Base-by-base conservation (phyloP, 2,888 invertebrate genomes). In the Drosophila neonasuta region DNA sequence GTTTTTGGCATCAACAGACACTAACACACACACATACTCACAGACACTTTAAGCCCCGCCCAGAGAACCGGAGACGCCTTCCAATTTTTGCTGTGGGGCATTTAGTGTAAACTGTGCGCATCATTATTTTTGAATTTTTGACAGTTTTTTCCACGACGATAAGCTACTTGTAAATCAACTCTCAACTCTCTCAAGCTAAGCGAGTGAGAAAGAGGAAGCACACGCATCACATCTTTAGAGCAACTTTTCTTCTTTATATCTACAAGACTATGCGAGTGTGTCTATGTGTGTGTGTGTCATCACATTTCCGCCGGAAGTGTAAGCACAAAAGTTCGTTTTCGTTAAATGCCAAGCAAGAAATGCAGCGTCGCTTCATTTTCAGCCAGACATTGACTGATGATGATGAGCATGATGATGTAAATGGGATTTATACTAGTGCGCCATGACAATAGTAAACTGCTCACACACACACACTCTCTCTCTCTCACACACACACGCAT, bases 401-500 rank as follows among this genome's bases (percentile, higher is more conserved):
- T 85, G 88, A 85, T 87, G 84, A 83, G 82, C 81, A 88, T 86
- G 88, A 87, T 88, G 86, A 79, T 81, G 80, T 80, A 80, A 86
- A 88, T 86, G 84, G 84, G 87, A 83, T 77, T 86, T 87, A 77
- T 87, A 85, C 56, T 56, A 62, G 72, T 85, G 77, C 77, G 69
- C 79, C 85, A 78, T 81, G 84, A 81, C 87, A 81, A 81, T 81
- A 84, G 81, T 81, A 86, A 86, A 84, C 84, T 71, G 69, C 64
- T 68, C 54, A 46, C 71, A 62, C 56, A 70, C 45, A 60, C 49
- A 54, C 54, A 41, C 59, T 20, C 48, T 60, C 51, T 61, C 59
- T 20, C 48, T 60, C 51, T 61, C 45, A 61, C 42, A 45, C 24
- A 54, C 56, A 45, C 10, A 61, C 39, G 55, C 41, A 44, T 24